A percentile compares a stretch with the other conserved stretches of the same genome.
Evolutionary conservation across 2,888 invertebrate species (phyloP).

Genomic region (Spisula solida): DNA sequence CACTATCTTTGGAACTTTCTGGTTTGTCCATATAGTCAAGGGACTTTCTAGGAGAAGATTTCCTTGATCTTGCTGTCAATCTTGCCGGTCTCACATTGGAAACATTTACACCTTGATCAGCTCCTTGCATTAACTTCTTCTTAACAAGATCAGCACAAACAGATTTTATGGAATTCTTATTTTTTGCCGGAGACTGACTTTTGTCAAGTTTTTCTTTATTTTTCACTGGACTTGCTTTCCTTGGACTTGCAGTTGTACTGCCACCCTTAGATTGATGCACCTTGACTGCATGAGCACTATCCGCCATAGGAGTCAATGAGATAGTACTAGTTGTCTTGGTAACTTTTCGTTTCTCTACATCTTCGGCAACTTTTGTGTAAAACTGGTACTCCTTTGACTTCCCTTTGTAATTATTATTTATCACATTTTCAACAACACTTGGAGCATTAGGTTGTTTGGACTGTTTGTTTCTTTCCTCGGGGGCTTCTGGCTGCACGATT

Average conservation of each 20-base stretch:
- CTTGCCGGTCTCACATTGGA: neutral
- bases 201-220: neutral
- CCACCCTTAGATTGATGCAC: constrained; percentile 61
- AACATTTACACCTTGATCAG: neutral
- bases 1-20: neutral
- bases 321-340: constrained; percentile 67
- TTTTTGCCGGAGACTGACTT: neutral
- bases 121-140: constrained; percentile 13
- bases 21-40: constrained; percentile 23
- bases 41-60: constrained; percentile 58
- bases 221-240: constrained; percentile 23
- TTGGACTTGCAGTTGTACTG: constrained; percentile 2
- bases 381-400: constrained; percentile 78
- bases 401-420: constrained; percentile 76
- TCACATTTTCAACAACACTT: constrained; percentile 55
- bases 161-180: constrained; percentile 33
- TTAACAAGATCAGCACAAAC: constrained; percentile 45
- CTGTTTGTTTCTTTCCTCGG: constrained; percentile 50
- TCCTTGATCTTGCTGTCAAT: constrained; percentile 39
- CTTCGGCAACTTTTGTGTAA: constrained; percentile 79
- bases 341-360: constrained; percentile 73
- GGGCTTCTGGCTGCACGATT: constrained; percentile 79
- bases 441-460: neutral
- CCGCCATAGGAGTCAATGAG: constrained; percentile 74
- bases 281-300: constrained; percentile 78